Evolutionary conservation across 2,888 invertebrate genomes (phyloP).

Genomic region (Pherbina coryleti): DNA sequence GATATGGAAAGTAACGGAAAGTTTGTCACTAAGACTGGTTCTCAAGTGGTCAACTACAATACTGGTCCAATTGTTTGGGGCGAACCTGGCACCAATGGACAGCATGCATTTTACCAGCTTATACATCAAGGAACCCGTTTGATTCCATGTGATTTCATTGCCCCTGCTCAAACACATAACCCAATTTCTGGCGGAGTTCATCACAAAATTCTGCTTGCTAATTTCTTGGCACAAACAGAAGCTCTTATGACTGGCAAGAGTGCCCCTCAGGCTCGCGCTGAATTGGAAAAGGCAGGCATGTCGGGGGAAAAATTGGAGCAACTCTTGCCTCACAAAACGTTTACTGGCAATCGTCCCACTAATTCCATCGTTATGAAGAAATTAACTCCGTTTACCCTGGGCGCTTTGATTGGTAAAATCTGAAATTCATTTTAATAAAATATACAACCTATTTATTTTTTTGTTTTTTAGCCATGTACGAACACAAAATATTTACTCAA

Average conservation of each 20-base stretch:
- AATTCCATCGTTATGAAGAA: conserved; percentile 95
- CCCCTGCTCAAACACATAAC: conserved; percentile 92
- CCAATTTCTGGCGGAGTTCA: conserved; percentile 84
- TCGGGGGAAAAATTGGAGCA: conserved; percentile 79
- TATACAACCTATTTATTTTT: not conserved
- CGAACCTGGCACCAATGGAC: conserved; percentile 99
- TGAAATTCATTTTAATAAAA: not conserved
- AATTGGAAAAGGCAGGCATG: conserved; percentile 85
- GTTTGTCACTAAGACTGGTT: conserved; percentile 80
- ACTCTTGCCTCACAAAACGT: conserved; percentile 95
- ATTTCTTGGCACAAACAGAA: conserved; percentile 98
- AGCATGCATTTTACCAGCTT: conserved; percentile 99
- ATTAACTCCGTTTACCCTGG: conserved; percentile 93
- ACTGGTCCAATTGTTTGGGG: conserved; percentile 75
- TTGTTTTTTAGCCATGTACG: conserved; percentile 84
- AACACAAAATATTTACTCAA: conserved; percentile 99
- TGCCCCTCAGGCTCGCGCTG: conserved; percentile 76
- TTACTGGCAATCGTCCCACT: conserved; percentile 96
- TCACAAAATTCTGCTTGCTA: conserved; percentile 94
- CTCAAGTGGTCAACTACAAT: conserved; percentile 70
- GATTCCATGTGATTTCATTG: conserved; percentile 97
- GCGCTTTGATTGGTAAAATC: conserved; percentile 87
- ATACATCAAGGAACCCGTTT: conserved; percentile 89
- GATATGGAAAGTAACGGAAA: conserved; percentile 99
- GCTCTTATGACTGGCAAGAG: conserved; percentile 89